Evolutionary conservation across 2,888 invertebrate genomes (phyloP), one percentile per base, ranked within the genome.

Genomic region (Apotomis betuletana): DNA sequence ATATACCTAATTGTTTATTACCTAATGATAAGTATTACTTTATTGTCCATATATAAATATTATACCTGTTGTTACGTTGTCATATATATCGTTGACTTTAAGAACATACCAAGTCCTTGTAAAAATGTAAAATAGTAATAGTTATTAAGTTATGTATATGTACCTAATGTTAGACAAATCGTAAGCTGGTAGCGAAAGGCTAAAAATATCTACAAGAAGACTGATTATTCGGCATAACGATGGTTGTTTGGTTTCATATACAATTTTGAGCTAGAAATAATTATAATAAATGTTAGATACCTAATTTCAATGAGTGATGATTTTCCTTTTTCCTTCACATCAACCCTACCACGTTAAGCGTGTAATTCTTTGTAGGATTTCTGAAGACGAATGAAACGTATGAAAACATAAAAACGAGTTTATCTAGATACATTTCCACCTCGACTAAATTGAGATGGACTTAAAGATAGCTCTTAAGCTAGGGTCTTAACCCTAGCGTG

Each of bases 181-280:
- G 75, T 77, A 78, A 79, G 74, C 74, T 80, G 77, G 80, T 85
- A 87, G 85, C 78, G 78, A 77, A 84, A 77, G 80, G 82, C 79
- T 86, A 86, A 84, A 82, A 81, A 83, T 89, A 90, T 90, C 89
- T 87, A 87, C 86, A 87, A 87, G 83, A 92, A 91, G 92, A 91
- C 92, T 92, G 92, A 92, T 87, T 88, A 87, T 85, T 84, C 85
- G 86, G 83, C 83, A 81, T 80, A 86, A 75, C 80, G 77, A 84
- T 83, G 85, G 79, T 87, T 88, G 84, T 89, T 90, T 85, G 74
- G 82, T 88, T 87, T 87, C 85, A 63, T 88, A 85, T 85, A 89
- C 83, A 85, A 84, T 84, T 86, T 85, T 86, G 80, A 82, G 84
- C 82, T 87, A 84, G 82, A 80, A 77, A 78, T 77, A 80, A 82